Evolutionary conservation across 2,113 vertebrate genomes (phyloP), one percentile per base, ranked within the genome.

Genomic region (Bujurquina vittata): DNA sequence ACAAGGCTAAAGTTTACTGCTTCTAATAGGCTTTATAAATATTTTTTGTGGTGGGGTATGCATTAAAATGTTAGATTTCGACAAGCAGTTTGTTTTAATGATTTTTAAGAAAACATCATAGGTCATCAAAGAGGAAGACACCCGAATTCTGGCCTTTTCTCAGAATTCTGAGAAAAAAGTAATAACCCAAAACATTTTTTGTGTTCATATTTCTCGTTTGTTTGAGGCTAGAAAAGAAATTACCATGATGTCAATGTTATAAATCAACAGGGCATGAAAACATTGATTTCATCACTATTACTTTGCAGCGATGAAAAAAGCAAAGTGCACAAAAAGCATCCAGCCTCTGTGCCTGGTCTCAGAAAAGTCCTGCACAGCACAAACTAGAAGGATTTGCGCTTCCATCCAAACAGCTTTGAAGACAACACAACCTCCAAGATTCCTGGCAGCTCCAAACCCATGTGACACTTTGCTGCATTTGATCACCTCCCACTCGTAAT

Each of bases 401-500:
- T 79, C 69, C 69, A 84, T 86, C 54, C 54, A 9, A 72, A 81
- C 49, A 78, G 65, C 83, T 58, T 73, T 79, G 61, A 77, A 88
- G 65, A 75, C 74, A 79, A 65, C 23, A 46, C 63, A 81, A 54
- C n/a, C 63, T 58, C 60, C 23, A 58, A 7, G 67, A 85, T 89
- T 83, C 69, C 61, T 89, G 52, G 37, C 63, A 87, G 69, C 6
- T 76, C 72, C 3, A 81, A 83, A 87, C 88, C 69, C 35, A 67
- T 84, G 79, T 57, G 81, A 90, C 81, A 84, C 60, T 82, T 85
- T 58, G 54, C 56, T 73, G 63, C 79, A 83, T 88, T 85, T 86
- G 29, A 90, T 84, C 22, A 73, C 81, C 88, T 80, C 85, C 90
- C 54, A 84, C 83, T 75, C 79, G 73, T 56, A 85, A 80, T 76